These are phyloP conservation scores for Lordiphosa andalusiaca DNA, from an alignment of 2,888 invertebrate genomes.

Conservation along the genomic window DNA sequence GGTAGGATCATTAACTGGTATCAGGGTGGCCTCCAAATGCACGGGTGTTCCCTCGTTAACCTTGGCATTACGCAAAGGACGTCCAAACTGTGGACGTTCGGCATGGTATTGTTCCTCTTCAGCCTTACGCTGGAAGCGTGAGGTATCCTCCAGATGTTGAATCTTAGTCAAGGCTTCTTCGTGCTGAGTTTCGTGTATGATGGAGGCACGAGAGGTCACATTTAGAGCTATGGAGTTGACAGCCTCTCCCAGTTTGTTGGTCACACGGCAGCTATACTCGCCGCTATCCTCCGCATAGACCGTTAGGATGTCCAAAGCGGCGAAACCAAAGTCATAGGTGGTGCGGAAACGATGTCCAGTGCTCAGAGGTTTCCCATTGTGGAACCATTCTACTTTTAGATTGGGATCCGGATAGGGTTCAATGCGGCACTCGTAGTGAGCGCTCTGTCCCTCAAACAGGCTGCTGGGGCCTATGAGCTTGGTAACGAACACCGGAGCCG, in stretches of 20 bases:
- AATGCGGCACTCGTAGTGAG: conserved; percentile 95
- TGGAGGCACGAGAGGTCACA: conserved; percentile 90
- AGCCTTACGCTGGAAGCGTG: conserved; percentile 86
- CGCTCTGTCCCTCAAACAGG: conserved; percentile 92
- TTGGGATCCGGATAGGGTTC: conserved; percentile 95
- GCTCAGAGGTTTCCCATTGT: conserved; percentile 93
- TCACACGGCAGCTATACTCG: conserved; percentile 93
- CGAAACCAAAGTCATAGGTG: conserved; percentile 97
- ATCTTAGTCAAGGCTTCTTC: conserved; percentile 96
- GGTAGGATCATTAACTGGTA: conserved; percentile 98
- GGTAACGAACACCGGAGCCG: conserved; percentile 91
- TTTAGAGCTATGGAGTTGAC: conserved; percentile 89
- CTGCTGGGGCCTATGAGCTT: conserved; percentile 92
- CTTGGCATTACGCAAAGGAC: conserved; percentile 92
- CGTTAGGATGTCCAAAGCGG: conserved; percentile 95
- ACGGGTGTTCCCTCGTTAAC: conserved; percentile 92
- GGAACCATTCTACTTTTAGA: conserved; percentile 95
- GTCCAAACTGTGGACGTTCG: conserved; percentile 94
- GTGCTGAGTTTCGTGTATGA: conserved; percentile 94
- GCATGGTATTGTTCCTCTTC: conserved; percentile 88
- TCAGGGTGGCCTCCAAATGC: conserved; percentile 96
- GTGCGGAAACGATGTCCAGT: conserved; percentile 96
- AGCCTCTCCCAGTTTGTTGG: conserved; percentile 91
- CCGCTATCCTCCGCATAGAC: conserved; percentile 97
- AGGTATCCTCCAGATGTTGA: conserved; percentile 93